Conservation (phyloP, 2,888 invertebrate species). For the Ophion ventricosus region DNA sequence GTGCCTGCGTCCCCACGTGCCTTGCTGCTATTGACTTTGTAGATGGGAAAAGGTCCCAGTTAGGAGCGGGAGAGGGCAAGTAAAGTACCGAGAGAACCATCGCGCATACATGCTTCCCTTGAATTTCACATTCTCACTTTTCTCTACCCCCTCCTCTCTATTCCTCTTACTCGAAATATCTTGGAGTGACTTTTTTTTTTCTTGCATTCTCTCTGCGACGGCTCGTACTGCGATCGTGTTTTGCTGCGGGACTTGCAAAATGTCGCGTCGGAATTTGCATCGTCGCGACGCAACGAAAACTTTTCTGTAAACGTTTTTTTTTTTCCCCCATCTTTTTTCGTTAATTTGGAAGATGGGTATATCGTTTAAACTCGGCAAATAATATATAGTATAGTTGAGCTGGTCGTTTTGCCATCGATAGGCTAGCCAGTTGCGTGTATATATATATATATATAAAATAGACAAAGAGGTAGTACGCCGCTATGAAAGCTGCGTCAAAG, state of each 20-base stretch:
- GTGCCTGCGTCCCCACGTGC: conserved; percentile 54
- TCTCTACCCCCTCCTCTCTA: conserved; percentile 7
- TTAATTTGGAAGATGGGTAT: too few species aligned
- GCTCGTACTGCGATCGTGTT: background rate
- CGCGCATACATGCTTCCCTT: conserved; percentile 40
- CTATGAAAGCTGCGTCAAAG: conserved; percentile 9
- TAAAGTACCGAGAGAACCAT: conserved; percentile 32
- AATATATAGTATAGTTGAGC: too few species aligned
- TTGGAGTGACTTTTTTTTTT: conserved; percentile 35
- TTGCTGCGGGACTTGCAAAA: too few species aligned
- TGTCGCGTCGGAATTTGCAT: too few species aligned
- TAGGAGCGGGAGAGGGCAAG: conserved; percentile 10
- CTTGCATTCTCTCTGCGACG: conserved; percentile 10
- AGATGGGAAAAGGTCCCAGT: conserved; percentile 44
- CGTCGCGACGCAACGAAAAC: too few species aligned
- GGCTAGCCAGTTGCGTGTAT: too few species aligned
- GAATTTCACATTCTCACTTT: conserved; percentile 41
- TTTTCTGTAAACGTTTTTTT: too few species aligned
- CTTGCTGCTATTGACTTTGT: conserved; percentile 60
- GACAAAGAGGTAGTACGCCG: conserved; percentile 16
- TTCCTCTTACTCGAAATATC: background rate
- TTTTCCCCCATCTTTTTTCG: too few species aligned
- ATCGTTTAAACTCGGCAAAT: too few species aligned
- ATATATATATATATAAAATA: background rate
- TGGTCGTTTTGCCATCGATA: too few species aligned